These are phyloP conservation scores for Hephaestus fuliginosus DNA, from an alignment of 2,797 vertebrate genomes.

Conservation along the genomic window DNA sequence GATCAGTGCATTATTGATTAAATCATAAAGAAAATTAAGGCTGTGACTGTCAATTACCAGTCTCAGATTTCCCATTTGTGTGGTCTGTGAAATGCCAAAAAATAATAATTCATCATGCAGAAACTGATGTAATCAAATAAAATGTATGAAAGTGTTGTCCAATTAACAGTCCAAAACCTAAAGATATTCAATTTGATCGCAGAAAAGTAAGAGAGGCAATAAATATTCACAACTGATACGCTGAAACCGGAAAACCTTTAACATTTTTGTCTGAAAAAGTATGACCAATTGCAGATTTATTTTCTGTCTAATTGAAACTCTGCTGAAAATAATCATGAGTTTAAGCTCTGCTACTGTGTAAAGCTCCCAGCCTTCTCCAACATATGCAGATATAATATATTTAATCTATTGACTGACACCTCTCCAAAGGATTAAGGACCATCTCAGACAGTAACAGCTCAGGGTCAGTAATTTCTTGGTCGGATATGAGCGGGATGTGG, in stretches of 20 bases:
- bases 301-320: too few species aligned
- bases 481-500: neutral
- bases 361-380: neutral
- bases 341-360: neutral
- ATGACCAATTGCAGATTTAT: too few species aligned
- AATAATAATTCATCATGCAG: neutral
- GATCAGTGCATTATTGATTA: neutral
- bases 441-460: conserved; percentile 30
- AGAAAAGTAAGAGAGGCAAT: neutral
- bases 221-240: neutral
- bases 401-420: conserved; percentile 14
- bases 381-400: neutral
- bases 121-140: neutral
- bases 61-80: neutral
- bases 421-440: conserved; percentile 26
- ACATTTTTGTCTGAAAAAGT: neutral
- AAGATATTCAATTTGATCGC: neutral
- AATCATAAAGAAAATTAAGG: neutral
- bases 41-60: neutral
- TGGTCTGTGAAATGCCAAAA: neutral
- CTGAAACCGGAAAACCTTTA: neutral
- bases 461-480: conserved; percentile 4
- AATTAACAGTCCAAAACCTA: neutral
- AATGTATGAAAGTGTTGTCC: too few species aligned
- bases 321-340: neutral